Evolutionary conservation across 2,888 invertebrate species (phyloP).

Genomic region (Colletes collaris): DNA sequence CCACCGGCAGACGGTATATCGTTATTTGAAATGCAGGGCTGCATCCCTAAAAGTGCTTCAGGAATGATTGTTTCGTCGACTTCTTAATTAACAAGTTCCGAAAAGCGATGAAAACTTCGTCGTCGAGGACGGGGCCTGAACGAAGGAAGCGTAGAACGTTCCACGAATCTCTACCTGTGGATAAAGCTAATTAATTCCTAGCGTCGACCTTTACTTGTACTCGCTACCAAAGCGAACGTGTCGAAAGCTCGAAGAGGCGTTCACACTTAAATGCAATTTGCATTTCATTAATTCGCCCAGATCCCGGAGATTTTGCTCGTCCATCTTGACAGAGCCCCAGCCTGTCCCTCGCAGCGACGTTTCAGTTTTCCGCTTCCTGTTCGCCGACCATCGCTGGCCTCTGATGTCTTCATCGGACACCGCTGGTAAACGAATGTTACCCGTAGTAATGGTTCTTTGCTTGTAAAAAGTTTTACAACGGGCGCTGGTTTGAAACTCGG

Average conservation of each 20-base stretch:
- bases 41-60: conserved; percentile 50
- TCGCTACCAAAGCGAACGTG: conserved; percentile 71
- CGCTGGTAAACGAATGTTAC: not conserved
- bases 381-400: not conserved
- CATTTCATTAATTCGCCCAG: conserved; percentile 78
- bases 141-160: conserved; percentile 57
- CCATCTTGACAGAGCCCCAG: conserved; percentile 52
- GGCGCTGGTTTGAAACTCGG: not conserved
- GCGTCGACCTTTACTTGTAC: conserved; percentile 68
- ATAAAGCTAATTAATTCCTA: conserved; percentile 79
- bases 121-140: conserved; percentile 14
- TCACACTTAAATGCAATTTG: conserved; percentile 78
- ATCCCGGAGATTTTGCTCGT: conserved; percentile 64
- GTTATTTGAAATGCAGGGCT: conserved; percentile 44
- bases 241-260: conserved; percentile 70
- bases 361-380: conserved; percentile 40
- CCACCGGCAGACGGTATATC: conserved; percentile 42
- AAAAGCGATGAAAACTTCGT: conserved; percentile 65
- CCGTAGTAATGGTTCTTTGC: not conserved
- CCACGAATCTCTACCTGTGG: conserved; percentile 74
- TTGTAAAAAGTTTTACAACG: not conserved
- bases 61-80: conserved; percentile 65
- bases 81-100: conserved; percentile 72
- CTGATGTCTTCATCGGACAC: conserved; percentile 19
- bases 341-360: conserved; percentile 23